Evolutionary conservation across 2,888 invertebrate species (phyloP).

Genomic region (Drosophila lacicola): DNA sequence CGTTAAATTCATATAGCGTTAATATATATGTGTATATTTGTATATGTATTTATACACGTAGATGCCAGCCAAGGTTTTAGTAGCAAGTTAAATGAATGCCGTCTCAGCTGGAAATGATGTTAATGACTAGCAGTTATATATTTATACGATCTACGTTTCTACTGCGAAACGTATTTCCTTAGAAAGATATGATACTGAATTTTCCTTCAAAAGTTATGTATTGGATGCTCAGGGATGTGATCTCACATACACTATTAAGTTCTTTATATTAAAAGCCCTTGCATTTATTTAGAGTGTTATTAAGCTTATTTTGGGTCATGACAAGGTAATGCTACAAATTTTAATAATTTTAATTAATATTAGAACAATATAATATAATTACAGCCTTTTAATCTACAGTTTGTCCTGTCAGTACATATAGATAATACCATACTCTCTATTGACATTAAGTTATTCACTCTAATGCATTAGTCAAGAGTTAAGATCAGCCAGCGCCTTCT

Average conservation of each 20-base stretch:
- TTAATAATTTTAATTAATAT: too few relatives aligned
- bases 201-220: neutral
- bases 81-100: neutral
- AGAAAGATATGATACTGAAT: neutral
- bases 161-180: neutral
- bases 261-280: neutral
- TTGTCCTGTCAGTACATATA: too few relatives aligned
- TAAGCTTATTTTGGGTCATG: too few relatives aligned
- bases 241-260: neutral
- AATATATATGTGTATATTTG: neutral
- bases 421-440: too few relatives aligned
- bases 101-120: constrained; percentile 19
- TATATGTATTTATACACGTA: too few relatives aligned
- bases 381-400: too few relatives aligned
- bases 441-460: neutral
- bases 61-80: too few relatives aligned
- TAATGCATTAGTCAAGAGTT: neutral
- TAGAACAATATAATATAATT: too few relatives aligned
- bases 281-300: neutral
- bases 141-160: neutral
- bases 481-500: neutral
- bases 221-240: too few relatives aligned
- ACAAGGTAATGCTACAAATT: too few relatives aligned
- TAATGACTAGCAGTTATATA: constrained; percentile 16
- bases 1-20: constrained; percentile 29